Conservation (phyloP, 2,888 invertebrate genomes). For the Dusona sp. region DNA sequence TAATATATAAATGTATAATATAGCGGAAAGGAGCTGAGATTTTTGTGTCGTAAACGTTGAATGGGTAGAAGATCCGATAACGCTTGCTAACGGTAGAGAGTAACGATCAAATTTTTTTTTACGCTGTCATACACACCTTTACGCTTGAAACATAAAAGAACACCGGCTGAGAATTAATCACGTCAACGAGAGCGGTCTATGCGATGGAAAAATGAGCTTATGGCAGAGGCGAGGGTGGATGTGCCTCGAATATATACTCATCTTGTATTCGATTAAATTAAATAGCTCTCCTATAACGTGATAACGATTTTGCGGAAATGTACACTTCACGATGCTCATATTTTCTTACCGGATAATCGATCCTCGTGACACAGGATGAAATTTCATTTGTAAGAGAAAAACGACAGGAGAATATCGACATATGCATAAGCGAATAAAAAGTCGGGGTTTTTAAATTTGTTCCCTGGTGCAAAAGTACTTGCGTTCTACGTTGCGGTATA, state of each 20-base stretch:
- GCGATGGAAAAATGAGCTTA: conserved; percentile 56
- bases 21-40: conserved; percentile 54
- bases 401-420: too few species aligned
- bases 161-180: conserved; percentile 56
- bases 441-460: background rate
- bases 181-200: conserved; percentile 32
- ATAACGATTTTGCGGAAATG: conserved; percentile 34
- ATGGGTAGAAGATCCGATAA: conserved; percentile 60
- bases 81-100: conserved; percentile 46
- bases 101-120: conserved; percentile 48
- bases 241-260: background rate
- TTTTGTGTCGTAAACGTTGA: conserved; percentile 65
- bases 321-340: background rate
- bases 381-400: background rate
- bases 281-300: background rate
- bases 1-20: background rate
- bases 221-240: conserved; percentile 11
- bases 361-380: background rate
- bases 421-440: conserved; percentile 12
- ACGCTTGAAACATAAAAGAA: conserved; percentile 33
- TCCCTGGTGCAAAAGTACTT: background rate
- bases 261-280: conserved; percentile 10
- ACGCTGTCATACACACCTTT: conserved; percentile 21
- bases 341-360: background rate
- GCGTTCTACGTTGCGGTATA: conserved; percentile 19